Base-by-base conservation (phyloP, 35 echinoderm and acorn worm species). In the Apostichopus japonicus region DNA sequence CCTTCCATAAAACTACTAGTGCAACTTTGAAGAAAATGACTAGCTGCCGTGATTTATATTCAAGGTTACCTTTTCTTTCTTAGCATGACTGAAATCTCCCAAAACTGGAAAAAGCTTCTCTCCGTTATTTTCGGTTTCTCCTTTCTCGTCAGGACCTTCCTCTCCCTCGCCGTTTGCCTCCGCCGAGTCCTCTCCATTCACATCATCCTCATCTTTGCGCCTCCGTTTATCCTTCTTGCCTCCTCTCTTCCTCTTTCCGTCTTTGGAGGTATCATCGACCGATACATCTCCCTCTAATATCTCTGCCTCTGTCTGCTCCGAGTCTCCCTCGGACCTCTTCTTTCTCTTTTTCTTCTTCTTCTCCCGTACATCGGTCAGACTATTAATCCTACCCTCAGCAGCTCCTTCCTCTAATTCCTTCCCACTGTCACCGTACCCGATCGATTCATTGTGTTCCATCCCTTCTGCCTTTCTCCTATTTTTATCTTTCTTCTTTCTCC, bases 1-100 rank as follows among this genome's bases (percentile, higher is more conserved):
- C 33, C 33, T 44, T 44, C 33, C 33, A 44, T 44, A 44, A 44
- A 44, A 44, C 2, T 44, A 44, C 27, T 33, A 44, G 33, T 44
- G 33, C 33, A 4, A 4, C 33, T 44, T 4, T 44, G 2, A 44
- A 44, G 4, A 44, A 44, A 44, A 44, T 44, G 33, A 44, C 33
- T 44, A 44, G 33, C 2, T 44, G 33, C 33, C 33, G 33, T 44
- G 33, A 44, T 44, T 4, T 44, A 44, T 44, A 44, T 44, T 44
- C 33, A 44, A 44, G 33, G 4, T 72, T 94, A 95, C 94, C 92
- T 93, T 93, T 65, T 95, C 79, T 56, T 93, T 90, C 55, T 90
- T 93, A 59, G 78, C 75, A 71, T 80, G 77, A 53, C 92, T 90
- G 79, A 93, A 90, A 58, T 95, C 79, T 24, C 94, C 94, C 21